These are phyloP conservation scores for Sebastolobus altivelis DNA, from an alignment of 2,797 vertebrate species.

Conservation along the genomic window DNA sequence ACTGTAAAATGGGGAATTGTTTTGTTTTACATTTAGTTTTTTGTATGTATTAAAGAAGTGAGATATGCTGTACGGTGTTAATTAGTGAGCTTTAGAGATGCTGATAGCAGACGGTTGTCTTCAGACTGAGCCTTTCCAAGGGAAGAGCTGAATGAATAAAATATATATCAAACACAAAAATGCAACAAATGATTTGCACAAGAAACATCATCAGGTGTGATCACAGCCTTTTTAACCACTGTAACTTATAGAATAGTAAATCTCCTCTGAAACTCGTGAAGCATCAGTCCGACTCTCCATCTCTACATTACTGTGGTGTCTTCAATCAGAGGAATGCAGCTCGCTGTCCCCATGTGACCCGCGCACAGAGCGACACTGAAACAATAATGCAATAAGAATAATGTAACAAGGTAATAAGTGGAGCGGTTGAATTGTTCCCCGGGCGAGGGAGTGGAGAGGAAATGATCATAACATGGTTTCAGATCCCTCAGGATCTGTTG, in stretches of 20 bases:
- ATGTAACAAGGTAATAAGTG: constrained; percentile 74
- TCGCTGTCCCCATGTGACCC: constrained; percentile 49
- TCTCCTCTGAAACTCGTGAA: neutral
- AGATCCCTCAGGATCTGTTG: constrained; percentile 65
- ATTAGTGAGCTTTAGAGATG: no score
- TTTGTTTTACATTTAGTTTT: no score
- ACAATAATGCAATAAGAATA: constrained; percentile 75
- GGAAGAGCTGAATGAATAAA: neutral
- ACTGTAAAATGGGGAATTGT: no score
- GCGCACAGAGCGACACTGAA: constrained; percentile 35
- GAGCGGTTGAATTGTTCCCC: constrained; percentile 72
- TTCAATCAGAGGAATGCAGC: constrained; percentile 72
- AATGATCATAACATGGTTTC: constrained; percentile 70
- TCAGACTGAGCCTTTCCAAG: neutral
- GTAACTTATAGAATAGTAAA: neutral
- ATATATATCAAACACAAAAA: neutral
- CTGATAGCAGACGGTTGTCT: no score
- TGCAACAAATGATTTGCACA: neutral
- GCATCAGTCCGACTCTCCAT: constrained; percentile 9
- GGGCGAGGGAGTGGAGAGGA: constrained; percentile 63
- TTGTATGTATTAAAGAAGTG: no score
- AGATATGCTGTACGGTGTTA: no score
- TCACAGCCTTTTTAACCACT: neutral
- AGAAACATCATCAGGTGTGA: neutral
- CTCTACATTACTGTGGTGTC: constrained; percentile 41